Evolutionary conservation across 2,888 invertebrate genomes (phyloP), one percentile per base, ranked within the genome.

Genomic region (Chydorus sphaericus): DNA sequence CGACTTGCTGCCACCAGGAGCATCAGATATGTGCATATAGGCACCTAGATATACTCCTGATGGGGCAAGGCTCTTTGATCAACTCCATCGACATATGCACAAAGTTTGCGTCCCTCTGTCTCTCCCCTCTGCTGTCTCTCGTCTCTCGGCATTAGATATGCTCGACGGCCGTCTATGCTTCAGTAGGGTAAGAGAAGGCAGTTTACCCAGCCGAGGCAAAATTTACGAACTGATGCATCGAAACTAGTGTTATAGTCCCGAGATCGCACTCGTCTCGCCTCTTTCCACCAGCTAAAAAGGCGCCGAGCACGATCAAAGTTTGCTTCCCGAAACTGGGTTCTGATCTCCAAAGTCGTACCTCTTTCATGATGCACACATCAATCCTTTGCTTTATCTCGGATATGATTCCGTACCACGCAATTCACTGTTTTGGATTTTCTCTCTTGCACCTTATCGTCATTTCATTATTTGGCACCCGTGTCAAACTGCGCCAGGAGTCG

Each of bases 31-130:
- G 7, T 23, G 39, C 23, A 23, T 23, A 39, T 7, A 39, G 20
- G 11, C 44, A 1, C 23, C 44, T n/a, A 23, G 44, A 23, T 6
- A 23, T 28, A 5, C 11, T 14, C 44, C 14, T 28, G 23, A 23
- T 4, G 28, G 26, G n/a, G 26, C 7, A 5, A 44, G 44, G 14
- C 23, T 44, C 44, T 44, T 44, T 44, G 44, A 44, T 44, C 44
- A 44, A 44, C 44, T 44, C 44, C 44, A 26, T 44, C 44, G 44
- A 44, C 44, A 44, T 44, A 44, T 44, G 44, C 44, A 44, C 44
- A 44, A 44, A 44, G 44, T 44, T 44, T 44, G 23, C 11, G 26
- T 26, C 23, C 26, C 44, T 16, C 3, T 44, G 10, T 44, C 14
- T 44, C 33, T 44, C 14, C 28, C 44, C n/a, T 26, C n/a, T n/a